phyloP scores from a whole-genome alignment of 2,797 vertebrate genomes.

The Staurois parvus region DNA sequence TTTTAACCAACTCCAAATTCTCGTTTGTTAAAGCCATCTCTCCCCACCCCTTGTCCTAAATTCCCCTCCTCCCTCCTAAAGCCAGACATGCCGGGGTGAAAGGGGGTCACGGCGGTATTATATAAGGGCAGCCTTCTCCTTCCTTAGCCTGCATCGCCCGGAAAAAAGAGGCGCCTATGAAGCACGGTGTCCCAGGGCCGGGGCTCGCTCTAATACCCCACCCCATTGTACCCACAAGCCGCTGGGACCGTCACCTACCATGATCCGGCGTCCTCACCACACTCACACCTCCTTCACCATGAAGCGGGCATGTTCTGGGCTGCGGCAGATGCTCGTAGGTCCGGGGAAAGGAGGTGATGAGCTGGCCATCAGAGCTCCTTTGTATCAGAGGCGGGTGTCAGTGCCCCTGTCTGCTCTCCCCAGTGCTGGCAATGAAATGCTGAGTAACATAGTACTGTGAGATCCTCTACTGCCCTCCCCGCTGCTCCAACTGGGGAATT shows the following conservation, averaged over 20 bases:
- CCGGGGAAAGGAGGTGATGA: slow-evolving; percentile 15
- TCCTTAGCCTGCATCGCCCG: not conserved
- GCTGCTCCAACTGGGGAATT: slow-evolving; percentile 57
- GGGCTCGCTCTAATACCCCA: slow-evolving; percentile 20
- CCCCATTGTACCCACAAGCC: not conserved
- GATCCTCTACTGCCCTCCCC: slow-evolving; percentile 57
- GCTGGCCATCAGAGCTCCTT: slow-evolving; percentile 1
- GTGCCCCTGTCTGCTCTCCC: slow-evolving; percentile 39
- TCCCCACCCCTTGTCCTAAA: slow-evolving; percentile 60
- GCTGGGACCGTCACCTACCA: slow-evolving; percentile 50
- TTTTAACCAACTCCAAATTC: slow-evolving; percentile 76
- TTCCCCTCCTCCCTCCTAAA: slow-evolving; percentile 50
- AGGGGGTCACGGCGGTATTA: slow-evolving; percentile 13
- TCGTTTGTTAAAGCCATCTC: slow-evolving; percentile 34
- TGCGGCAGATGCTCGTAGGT: slow-evolving; percentile 11
- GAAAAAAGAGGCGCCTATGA: not conserved
- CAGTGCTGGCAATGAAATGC: slow-evolving; percentile 54
- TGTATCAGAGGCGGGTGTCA: slow-evolving; percentile 41
- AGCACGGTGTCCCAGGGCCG: not conserved
- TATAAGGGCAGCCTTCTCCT: not conserved
- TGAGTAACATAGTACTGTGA: slow-evolving; percentile 58
- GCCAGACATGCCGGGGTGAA: slow-evolving; percentile 32
- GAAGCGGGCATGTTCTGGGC: slow-evolving; percentile 13
- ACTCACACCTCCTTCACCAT: not conserved
- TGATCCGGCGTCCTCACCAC: slow-evolving; percentile 37